Evolutionary conservation across 2,888 invertebrate species (phyloP), one percentile per base, ranked within the genome.

Genomic region (Lasiommata megera): DNA sequence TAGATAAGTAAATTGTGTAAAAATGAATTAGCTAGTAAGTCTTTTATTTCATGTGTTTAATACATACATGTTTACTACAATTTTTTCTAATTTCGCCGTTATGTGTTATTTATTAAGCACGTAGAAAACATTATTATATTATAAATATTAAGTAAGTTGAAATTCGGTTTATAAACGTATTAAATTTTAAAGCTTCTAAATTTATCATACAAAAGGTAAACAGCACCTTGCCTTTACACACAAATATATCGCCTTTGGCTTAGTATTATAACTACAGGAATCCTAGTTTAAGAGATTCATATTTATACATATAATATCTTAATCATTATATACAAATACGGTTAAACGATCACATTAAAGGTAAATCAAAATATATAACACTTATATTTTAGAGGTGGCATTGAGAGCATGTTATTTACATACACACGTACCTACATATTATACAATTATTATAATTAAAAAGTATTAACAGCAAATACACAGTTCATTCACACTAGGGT

Each of bases 201-300:
- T 68, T 40, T 61, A 58, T 76, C 76, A 72, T 73, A 80, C 71
- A 77, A 79, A 58, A 75, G 67, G 74, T 71, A 71, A 74, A 80
- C 84, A 89, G 85, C 88, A 89, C 87, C 87, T 84, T 79, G 73
- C 77, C 76, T 74, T 73, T 74, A 83, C 78, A 84, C 79, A 77
- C 79, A 73, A 68, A 66, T 74, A 73, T 76, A 54, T 77, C 80
- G 87, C 88, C 88, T 88, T 88, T 86, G 88, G 88, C 88, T 85
- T 77, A 84, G 74, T 77, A 78, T 77, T 73, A 68, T 67, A 68
- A 63, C 62, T 65, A 67, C 54, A 67, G 68, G 63, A 65, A 59
- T 43, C 61, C 65, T 62, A 70, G 64, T 64, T 69, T 54, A 70
- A 71, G 84, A 84, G 82, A 84, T 85, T 85, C 82, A 72, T 70